phyloP scores from a whole-genome alignment of 2,888 invertebrate genomes.

The Cactoblastis cactorum region DNA sequence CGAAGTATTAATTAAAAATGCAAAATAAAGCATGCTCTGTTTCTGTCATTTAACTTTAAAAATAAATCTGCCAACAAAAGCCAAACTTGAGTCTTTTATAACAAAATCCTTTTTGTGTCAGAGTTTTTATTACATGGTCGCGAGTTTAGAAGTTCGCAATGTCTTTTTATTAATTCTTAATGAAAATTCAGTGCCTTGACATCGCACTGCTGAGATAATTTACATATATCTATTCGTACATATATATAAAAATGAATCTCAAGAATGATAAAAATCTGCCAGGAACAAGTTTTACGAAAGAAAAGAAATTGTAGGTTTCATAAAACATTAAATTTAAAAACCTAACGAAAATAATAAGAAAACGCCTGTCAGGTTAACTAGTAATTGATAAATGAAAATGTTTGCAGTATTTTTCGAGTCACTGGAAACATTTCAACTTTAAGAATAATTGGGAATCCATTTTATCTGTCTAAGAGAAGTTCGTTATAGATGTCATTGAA shows the following conservation, averaged over 20 bases:
- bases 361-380: too few relatives aligned
- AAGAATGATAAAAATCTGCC: too few relatives aligned
- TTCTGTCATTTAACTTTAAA: slow-evolving; percentile 12
- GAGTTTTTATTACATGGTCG: slow-evolving; percentile 15
- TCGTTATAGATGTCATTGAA: too few relatives aligned
- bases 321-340: too few relatives aligned
- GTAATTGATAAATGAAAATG: neutral
- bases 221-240: slow-evolving; percentile 4
- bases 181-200: slow-evolving; percentile 6
- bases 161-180: slow-evolving; percentile 13
- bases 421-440: neutral
- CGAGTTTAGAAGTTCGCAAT: slow-evolving; percentile 14
- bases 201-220: slow-evolving; percentile 2
- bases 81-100: slow-evolving; percentile 14
- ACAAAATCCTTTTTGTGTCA: slow-evolving; percentile 14
- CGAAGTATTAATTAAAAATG: neutral
- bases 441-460: too few relatives aligned
- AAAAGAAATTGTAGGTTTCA: too few relatives aligned
- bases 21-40: slow-evolving; percentile 6
- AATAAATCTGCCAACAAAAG: slow-evolving; percentile 15
- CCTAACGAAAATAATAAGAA: too few relatives aligned
- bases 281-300: too few relatives aligned
- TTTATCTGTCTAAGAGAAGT: too few relatives aligned
- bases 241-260: too few relatives aligned
- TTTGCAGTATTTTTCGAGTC: neutral